Percentiles rank a stretch among this genome's conserved stretches.
phyloP scores from a whole-genome alignment of 35 echinoderm and acorn worm genomes.

The Hemicentrotus pulcherrimus region DNA sequence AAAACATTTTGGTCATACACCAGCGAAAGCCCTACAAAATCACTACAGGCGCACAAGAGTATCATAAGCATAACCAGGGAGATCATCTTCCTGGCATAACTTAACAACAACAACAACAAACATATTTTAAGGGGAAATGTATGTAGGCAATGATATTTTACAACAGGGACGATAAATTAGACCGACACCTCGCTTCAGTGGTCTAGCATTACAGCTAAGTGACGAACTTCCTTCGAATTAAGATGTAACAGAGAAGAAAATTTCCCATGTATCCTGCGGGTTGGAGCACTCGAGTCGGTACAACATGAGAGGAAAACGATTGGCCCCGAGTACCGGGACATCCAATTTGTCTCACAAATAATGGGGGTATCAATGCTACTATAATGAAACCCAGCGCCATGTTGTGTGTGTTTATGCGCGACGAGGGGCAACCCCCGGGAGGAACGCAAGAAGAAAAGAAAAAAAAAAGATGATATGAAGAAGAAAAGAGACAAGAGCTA shows the following conservation, averaged over 20 bases:
- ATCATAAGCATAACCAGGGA: background rate
- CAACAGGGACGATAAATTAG: constrained; percentile 21
- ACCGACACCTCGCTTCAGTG: constrained; percentile 29
- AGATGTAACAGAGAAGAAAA: constrained; percentile 50
- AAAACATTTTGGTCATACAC: background rate
- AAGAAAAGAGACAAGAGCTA: background rate
- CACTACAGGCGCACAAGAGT: background rate
- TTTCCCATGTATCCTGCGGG: constrained; percentile 28
- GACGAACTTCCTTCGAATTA: constrained; percentile 51
- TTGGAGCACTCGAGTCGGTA: background rate
- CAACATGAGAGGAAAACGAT: constrained; percentile 24
- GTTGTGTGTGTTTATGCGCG: constrained; percentile 39
- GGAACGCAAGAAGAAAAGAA: background rate
- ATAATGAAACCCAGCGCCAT: constrained; percentile 33
- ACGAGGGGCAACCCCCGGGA: background rate
- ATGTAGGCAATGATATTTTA: background rate
- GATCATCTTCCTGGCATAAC: too few relatives aligned
- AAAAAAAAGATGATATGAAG: background rate
- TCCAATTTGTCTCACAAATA: constrained; percentile 52
- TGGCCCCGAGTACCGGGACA: constrained; percentile 49
- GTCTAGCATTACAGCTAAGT: constrained; percentile 51
- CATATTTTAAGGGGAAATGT: background rate
- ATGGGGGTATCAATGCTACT: constrained; percentile 28
- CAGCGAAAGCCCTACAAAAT: too few relatives aligned
- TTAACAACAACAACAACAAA: constrained; percentile 8